A percentile compares a stretch with the other conserved stretches of the same genome.
Evolutionary conservation across 2,888 invertebrate genomes (phyloP).

Genomic region (Aphidius colemani): DNA sequence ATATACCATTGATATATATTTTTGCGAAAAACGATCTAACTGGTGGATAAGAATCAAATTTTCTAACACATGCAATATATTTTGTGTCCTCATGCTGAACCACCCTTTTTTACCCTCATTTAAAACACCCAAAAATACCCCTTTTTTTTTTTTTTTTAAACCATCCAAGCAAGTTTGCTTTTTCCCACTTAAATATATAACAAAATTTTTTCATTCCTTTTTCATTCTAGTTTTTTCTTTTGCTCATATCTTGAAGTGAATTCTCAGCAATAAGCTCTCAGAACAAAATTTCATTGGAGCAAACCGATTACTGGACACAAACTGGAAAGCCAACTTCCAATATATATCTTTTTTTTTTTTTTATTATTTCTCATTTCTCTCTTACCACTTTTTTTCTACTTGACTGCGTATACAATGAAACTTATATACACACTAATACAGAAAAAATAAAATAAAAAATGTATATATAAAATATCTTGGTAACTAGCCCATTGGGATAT

Average conservation of each 20-base stretch:
- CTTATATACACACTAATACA: not conserved
- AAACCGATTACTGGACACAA: conserved; percentile 40
- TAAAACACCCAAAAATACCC: not conserved
- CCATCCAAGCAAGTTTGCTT: not conserved
- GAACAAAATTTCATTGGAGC: conserved; percentile 49
- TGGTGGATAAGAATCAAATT: conserved; percentile 39
- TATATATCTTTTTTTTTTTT: conserved; percentile 29
- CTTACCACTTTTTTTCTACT: conserved; percentile 5
- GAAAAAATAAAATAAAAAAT: conserved; percentile 15
- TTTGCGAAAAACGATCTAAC: conserved; percentile 26
- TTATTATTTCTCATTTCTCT: conserved; percentile 27
- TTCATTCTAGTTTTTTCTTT: conserved; percentile 12
- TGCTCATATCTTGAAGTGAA: conserved; percentile 38
- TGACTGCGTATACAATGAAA: not conserved
- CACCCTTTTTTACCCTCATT: conserved; percentile 11
- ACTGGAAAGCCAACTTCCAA: conserved; percentile 26
- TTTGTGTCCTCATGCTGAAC: conserved; percentile 27
- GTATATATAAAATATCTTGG: conserved; percentile 18
- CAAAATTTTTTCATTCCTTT: conserved; percentile 5
- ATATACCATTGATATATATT: too few relatives aligned
- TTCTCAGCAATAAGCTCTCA: conserved; percentile 47
- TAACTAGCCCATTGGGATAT: conserved; percentile 21
- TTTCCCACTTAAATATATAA: conserved; percentile 3
- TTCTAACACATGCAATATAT: conserved; percentile 41
- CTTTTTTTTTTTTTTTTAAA: conserved; percentile 12